Evolutionary conservation across 2,888 invertebrate genomes (phyloP).

Genomic region (Tachina lurida): DNA sequence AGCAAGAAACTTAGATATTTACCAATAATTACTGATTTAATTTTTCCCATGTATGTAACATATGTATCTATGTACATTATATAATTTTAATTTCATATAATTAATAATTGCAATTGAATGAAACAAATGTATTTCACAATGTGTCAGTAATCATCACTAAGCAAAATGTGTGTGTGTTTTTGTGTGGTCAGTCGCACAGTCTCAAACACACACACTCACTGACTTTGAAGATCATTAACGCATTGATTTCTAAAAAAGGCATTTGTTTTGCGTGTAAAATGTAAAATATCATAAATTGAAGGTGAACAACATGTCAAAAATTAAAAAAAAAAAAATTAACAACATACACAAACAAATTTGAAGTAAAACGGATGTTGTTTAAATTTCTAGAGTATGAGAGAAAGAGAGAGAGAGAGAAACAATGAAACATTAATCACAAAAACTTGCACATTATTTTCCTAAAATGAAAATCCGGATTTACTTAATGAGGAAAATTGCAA

Average conservation of each 20-base stretch:
- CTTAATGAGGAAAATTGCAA: conserved; percentile 39
- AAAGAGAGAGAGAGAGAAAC: conserved; percentile 5
- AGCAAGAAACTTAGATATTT: background rate
- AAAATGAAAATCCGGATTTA: conserved; percentile 45
- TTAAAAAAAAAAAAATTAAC: conserved; percentile 17
- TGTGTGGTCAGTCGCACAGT: conserved; percentile 8
- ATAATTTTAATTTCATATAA: too few relatives aligned
- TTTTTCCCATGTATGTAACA: conserved; percentile 5
- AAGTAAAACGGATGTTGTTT: conserved; percentile 67
- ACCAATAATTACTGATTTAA: background rate
- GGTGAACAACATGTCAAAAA: conserved; percentile 63
- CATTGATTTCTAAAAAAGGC: conserved; percentile 66
- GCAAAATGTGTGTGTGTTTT: background rate
- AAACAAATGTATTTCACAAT: background rate
- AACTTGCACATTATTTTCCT: conserved; percentile 44
- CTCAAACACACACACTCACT: conserved; percentile 38
- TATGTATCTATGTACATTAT: background rate
- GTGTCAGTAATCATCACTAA: background rate
- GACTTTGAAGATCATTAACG: conserved; percentile 74
- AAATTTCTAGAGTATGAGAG: background rate
- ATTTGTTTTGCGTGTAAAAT: conserved; percentile 57
- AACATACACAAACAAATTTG: conserved; percentile 39
- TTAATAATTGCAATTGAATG: conserved; percentile 57
- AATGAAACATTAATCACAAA: conserved; percentile 32
- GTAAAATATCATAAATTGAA: conserved; percentile 52